Evolutionary conservation across 2,888 invertebrate genomes (phyloP).

Genomic region (Acleris cristana): DNA sequence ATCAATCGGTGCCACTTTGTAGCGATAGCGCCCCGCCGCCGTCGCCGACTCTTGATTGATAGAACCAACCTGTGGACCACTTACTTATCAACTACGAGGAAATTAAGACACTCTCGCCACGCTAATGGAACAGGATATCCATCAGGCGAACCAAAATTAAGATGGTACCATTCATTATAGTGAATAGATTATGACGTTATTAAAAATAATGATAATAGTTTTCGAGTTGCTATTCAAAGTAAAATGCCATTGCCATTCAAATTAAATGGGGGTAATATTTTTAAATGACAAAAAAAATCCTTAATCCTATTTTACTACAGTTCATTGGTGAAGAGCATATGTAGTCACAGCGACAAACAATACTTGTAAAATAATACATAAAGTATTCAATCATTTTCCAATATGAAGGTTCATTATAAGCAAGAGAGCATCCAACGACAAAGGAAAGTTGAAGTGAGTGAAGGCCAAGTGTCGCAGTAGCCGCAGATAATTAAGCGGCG

Average conservation of each 20-base stretch:
- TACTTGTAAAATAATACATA: no score
- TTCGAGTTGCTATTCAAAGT: conserved; percentile 4
- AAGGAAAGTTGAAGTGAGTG: conserved; percentile 37
- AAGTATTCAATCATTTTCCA: no score
- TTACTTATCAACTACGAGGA: conserved; percentile 63
- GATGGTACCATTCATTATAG: conserved; percentile 42
- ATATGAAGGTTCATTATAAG: not conserved
- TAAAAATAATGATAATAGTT: conserved; percentile 26
- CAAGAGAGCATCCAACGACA: conserved; percentile 12
- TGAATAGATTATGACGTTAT: conserved; percentile 33
- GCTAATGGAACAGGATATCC: conserved; percentile 74
- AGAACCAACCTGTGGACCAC: conserved; percentile 66
- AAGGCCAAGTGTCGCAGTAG: conserved; percentile 53
- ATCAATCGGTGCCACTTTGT: conserved; percentile 74
- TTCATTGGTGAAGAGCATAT: no score
- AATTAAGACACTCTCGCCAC: conserved; percentile 69
- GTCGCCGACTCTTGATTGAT: conserved; percentile 61
- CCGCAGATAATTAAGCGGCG: conserved; percentile 67
- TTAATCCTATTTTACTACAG: no score
- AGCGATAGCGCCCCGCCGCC: conserved; percentile 61
- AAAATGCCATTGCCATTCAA: not conserved
- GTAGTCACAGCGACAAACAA: no score
- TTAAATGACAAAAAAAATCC: no score
- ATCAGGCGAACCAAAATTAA: conserved; percentile 71
- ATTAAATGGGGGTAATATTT: not conserved